Evolutionary conservation across 2,888 invertebrate species (phyloP).

Genomic region (Lepidonotus clava): DNA sequence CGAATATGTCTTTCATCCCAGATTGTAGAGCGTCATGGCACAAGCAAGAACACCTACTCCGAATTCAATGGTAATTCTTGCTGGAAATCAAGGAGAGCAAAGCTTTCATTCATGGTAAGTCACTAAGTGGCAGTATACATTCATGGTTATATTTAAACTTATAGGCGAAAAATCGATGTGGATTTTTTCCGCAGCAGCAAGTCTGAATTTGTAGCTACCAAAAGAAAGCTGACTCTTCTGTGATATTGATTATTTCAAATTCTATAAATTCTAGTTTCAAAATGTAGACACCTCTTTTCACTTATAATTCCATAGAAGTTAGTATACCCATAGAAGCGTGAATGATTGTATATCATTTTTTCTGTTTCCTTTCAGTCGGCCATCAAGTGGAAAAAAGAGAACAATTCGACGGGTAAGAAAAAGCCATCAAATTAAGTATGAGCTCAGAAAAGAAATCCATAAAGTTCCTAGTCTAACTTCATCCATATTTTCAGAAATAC

Average conservation of each 20-base stretch:
- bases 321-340: no score
- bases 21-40: background rate
- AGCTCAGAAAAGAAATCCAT: background rate
- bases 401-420: background rate
- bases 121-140: no score
- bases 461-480: no score
- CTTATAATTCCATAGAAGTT: no score
- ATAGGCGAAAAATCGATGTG: background rate
- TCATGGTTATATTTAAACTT: background rate
- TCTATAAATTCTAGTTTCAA: background rate
- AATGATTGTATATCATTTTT: background rate
- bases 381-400: conserved; percentile 17
- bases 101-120: background rate
- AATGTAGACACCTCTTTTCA: background rate
- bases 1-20: no score
- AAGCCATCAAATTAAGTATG: background rate
- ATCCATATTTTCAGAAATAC: background rate
- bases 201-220: background rate
- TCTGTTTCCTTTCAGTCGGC: background rate
- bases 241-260: background rate
- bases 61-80: background rate
- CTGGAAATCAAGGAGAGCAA: background rate
- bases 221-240: background rate
- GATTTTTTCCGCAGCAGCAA: background rate
- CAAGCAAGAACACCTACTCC: background rate